These are phyloP conservation scores for Pachyseris speciosa DNA, from an alignment of 64 coral and sea anemone species.

Conservation along the genomic window DNA sequence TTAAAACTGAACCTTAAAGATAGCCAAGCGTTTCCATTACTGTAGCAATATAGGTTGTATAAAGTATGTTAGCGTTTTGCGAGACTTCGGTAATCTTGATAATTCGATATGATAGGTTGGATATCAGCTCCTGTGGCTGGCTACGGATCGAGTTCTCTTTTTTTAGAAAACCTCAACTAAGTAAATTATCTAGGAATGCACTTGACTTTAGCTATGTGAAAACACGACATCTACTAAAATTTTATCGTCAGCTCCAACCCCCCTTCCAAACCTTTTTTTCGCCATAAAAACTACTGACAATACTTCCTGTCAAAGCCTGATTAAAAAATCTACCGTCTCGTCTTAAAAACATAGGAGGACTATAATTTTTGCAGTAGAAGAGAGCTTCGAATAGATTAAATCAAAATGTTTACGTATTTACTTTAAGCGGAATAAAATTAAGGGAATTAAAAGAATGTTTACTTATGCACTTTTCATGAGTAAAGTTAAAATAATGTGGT, in stretches of 20 bases:
- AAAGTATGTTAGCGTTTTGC: neutral
- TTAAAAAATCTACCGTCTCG: neutral
- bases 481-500: neutral
- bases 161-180: neutral
- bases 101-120: neutral
- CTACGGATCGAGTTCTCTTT: neutral
- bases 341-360: neutral
- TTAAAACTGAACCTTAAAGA: no score
- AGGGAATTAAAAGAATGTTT: neutral
- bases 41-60: neutral
- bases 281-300: neutral
- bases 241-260: neutral
- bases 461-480: neutral
- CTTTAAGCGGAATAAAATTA: no score
- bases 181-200: constrained; percentile 7
- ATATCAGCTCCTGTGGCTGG: neutral
- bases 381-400: neutral
- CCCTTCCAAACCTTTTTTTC: no score
- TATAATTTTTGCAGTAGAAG: neutral
- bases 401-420: constrained; percentile 8
- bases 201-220: neutral
- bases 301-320: neutral
- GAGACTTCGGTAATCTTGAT: neutral
- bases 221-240: neutral
- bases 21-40: neutral